Percentiles rank a stretch among this genome's conserved stretches.
phyloP scores from a whole-genome alignment of 2,888 invertebrate genomes.

The Meghimatium bilineatum region DNA sequence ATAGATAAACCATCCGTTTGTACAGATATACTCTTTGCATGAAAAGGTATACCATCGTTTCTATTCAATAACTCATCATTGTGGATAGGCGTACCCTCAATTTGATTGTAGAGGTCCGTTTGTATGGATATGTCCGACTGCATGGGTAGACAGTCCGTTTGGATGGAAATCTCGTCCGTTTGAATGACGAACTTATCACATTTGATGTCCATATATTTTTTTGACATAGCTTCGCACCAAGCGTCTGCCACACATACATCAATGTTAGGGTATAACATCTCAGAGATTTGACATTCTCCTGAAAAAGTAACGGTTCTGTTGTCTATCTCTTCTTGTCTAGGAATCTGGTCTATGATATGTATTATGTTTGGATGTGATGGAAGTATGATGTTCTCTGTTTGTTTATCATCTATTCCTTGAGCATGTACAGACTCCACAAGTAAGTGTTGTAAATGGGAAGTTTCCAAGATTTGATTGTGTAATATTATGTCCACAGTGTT shows the following conservation, averaged over 20 bases:
- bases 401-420: neutral
- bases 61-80: too few relatives aligned
- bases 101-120: too few relatives aligned
- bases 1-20: too few relatives aligned
- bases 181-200: too few relatives aligned
- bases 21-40: too few relatives aligned
- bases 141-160: too few relatives aligned
- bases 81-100: too few relatives aligned
- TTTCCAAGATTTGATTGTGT: neutral
- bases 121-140: too few relatives aligned
- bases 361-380: neutral
- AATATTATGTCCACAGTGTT: neutral
- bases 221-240: neutral
- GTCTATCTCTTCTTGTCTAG: neutral
- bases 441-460: neutral
- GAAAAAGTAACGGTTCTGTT: neutral
- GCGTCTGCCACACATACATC: neutral
- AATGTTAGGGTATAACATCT: neutral
- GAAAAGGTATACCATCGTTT: too few relatives aligned
- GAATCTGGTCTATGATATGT: neutral
- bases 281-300: neutral
- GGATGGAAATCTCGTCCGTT: too few relatives aligned
- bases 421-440: neutral
- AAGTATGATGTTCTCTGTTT: neutral
- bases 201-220: too few relatives aligned